These are phyloP conservation scores for Cricetomys ansorgei DNA, from an alignment of 2,113 vertebrate genomes.

Conservation along the genomic window DNA sequence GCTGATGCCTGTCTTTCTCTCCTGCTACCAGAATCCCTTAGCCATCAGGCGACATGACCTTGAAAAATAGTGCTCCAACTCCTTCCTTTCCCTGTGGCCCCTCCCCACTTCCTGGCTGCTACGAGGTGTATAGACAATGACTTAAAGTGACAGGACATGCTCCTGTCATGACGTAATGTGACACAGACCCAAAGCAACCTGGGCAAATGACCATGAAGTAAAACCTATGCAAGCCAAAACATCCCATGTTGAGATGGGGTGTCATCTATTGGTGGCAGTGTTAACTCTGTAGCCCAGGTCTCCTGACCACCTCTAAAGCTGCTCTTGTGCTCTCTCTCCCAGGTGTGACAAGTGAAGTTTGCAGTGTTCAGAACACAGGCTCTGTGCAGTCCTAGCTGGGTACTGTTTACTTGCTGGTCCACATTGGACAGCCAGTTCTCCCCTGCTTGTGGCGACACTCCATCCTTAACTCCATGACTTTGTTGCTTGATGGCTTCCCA, in stretches of 20 bases:
- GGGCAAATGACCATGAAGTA: background rate
- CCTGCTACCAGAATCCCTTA: no score
- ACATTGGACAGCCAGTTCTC: background rate
- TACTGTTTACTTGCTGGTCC: background rate
- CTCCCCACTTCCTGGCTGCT: background rate
- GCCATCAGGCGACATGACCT: background rate
- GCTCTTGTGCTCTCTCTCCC: background rate
- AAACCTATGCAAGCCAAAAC: background rate
- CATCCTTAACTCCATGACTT: background rate
- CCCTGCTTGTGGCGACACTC: rapidly evolving
- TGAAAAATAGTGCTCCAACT: background rate
- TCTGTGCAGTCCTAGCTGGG: background rate
- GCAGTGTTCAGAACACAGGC: background rate
- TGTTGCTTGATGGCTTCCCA: background rate
- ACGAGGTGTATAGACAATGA: background rate
- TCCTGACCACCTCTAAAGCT: background rate
- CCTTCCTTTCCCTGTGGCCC: no score
- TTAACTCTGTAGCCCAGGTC: background rate
- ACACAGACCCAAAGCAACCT: background rate
- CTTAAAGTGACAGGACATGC: background rate
- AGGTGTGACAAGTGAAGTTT: background rate
- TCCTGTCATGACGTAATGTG: background rate
- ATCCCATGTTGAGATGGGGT: no score
- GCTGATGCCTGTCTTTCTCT: no score
- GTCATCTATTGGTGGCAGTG: background rate